These are phyloP conservation scores for Salvelinus alpinus DNA, from an alignment of 2,113 vertebrate genomes.

Conservation along the genomic window DNA sequence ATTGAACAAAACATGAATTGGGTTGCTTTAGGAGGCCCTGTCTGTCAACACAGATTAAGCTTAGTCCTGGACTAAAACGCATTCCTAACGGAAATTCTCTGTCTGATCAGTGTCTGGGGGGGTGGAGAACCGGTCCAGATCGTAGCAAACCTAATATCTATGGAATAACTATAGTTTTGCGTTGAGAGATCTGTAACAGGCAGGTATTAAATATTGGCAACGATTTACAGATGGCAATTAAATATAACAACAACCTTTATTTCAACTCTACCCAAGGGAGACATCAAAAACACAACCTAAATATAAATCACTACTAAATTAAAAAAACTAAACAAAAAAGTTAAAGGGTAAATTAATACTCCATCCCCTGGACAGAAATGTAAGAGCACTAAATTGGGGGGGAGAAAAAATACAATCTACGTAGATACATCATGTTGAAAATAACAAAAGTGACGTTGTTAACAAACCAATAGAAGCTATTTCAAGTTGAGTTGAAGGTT, in stretches of 20 bases:
- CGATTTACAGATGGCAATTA: conserved; percentile 29
- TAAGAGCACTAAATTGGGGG: background rate
- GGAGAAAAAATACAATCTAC: conserved; percentile 3
- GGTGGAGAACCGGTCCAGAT: too few species aligned
- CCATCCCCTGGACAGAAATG: background rate
- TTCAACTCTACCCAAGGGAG: conserved; percentile 4
- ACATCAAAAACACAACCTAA: conserved; percentile 11
- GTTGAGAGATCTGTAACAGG: conserved; percentile 34
- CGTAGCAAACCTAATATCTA: too few species aligned
- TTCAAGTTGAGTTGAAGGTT: background rate
- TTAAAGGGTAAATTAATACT: background rate
- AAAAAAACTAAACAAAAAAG: background rate
- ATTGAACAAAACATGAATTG: background rate
- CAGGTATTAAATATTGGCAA: conserved; percentile 48
- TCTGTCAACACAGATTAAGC: too few species aligned
- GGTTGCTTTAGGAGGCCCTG: too few species aligned
- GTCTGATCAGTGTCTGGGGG: too few species aligned
- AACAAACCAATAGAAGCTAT: conserved; percentile 26
- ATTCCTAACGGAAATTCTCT: too few species aligned
- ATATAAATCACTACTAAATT: conserved; percentile 20
- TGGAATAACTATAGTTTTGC: background rate
- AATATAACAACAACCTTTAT: conserved; percentile 24
- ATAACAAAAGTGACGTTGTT: conserved; percentile 54
- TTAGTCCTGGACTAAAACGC: too few species aligned
- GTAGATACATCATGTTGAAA: conserved; percentile 16